Evolutionary conservation across 1,140 invertebrate genomes (phyloP), one percentile per base, ranked within the genome.

Genomic region (Varroa destructor): DNA sequence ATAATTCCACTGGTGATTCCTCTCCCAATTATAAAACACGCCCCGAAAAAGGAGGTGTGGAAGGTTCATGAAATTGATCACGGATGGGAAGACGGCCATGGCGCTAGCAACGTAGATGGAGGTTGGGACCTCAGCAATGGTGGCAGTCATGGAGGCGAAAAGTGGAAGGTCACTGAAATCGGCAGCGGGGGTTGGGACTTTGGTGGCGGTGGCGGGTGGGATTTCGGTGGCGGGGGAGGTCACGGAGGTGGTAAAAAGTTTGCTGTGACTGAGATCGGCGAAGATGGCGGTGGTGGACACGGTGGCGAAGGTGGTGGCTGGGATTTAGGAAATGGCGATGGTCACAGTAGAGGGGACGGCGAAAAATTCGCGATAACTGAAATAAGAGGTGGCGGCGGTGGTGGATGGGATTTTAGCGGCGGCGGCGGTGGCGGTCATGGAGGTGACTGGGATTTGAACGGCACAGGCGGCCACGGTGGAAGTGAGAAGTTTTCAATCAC

Each of bases 361-460:
- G 61, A 51, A 51, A 51, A 51, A 8, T 51, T 67, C 37, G 40
- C 61, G n/a, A 67, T 67, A 2, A n/a, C 14, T 1, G 61, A 67
- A 67, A 46, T 67, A 2, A 37, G 37, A n/a, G 73, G 64, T 40
- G 71, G 73, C 56, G 75, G 74, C 14, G 70, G 73, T 8, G 61
- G 61, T 8, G 61, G 61, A 25, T 67, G 61, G 61, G 61, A 67
- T 8, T 55, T 57, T 25, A 72, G 72, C 12, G 73, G 72, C 70
- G 70, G 75, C 36, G 74, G 75, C 8, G 74, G 74, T 64, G 71
- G 72, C 8, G 55, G 71, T 40, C 56, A 71, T 46, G 73, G 61
- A n/a, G 61, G 61, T 14, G 61, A 37, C 2, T 40, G 61, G 40
- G 61, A 67, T 14, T 40, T 67, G 10, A 37, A 37, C 37, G 61